phyloP scores from a whole-genome alignment of 2,797 vertebrate genomes.

The Gadopsis marmoratus region DNA sequence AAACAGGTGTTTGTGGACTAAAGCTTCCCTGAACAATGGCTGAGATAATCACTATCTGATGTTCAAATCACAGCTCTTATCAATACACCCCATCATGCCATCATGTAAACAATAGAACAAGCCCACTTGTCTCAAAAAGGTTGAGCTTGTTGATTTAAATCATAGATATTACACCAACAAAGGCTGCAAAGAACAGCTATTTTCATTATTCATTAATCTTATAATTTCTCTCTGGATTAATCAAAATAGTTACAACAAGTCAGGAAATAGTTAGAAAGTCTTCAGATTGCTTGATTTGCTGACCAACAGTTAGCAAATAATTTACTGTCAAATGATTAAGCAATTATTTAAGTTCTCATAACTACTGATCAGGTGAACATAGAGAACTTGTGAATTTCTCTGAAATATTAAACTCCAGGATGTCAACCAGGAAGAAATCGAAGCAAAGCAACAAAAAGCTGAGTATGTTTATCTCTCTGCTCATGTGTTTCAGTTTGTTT shows the following conservation, averaged over 20 bases:
- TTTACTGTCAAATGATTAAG: neutral
- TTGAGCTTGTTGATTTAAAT: neutral
- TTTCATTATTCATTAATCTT: neutral
- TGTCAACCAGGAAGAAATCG: neutral
- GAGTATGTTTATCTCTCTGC: neutral
- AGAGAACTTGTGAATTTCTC: neutral
- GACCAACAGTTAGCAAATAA: neutral
- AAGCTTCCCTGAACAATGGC: neutral
- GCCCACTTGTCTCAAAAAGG: slow-evolving; percentile 1
- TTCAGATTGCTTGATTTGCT: no score
- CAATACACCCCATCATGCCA: slow-evolving; percentile 4
- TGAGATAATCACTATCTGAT: neutral
- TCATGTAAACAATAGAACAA: slow-evolving; percentile 30
- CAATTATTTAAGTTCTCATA: neutral
- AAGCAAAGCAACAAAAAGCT: neutral
- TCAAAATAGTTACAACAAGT: no score
- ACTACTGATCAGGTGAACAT: neutral
- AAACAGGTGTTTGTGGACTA: neutral
- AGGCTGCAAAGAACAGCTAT: neutral
- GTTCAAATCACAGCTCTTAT: neutral
- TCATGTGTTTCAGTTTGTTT: no score
- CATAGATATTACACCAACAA: neutral
- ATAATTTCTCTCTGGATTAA: no score
- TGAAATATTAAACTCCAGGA: neutral
- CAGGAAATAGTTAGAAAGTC: no score